Evolutionary conservation across 2,797 vertebrate genomes (phyloP), one percentile per base, ranked within the genome.

Genomic region (Periophthalmus magnuspinnatus): DNA sequence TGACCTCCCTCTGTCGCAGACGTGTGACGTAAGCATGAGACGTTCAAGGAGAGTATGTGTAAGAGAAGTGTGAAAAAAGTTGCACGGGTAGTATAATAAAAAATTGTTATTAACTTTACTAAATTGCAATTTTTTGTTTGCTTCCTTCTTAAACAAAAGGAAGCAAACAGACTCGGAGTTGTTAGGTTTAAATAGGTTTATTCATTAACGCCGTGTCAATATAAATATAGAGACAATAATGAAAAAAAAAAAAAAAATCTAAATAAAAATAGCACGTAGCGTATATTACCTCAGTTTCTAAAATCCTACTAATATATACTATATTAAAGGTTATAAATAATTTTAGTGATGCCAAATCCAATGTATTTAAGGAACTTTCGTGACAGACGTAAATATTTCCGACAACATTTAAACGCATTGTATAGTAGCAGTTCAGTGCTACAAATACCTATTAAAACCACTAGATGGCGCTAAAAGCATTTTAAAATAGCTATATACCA

Each of bases 1-100:
- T 88, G 80, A 84, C 91, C 89, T 55, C 0, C 41, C 78, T 92
- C 28, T 61, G 86, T 90, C 94, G 36, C 92, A 0, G 0, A 2
- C 0, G 45, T 77, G 91, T 94, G 93, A 93, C 91, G 90, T 72
- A 2, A 0, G 0, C 0, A 2, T 86, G 60, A 63, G 0, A 0
- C 34, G 65, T 56, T 48, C 14, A 81, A 1, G 0, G 19, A 0
- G 10, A 2, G 0, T 0, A 28, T 10, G 24, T 57, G 24, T 2
- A 24, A 16, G 2, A 57, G 6, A 10, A 52, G 9, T 57, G 22
- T 16, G 3, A 14, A 14, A 22, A 10, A 14, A 56, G n/a, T 56
- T 21, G 17, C 50, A n/a, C 19, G 2, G 6, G 17, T 5, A 14
- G 14, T 45, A 3, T 45, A 45, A 45, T n/a, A 50, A n/a, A 6